Evolutionary conservation across 2,888 invertebrate species (phyloP).

Genomic region (Choristoneura rosaceana): DNA sequence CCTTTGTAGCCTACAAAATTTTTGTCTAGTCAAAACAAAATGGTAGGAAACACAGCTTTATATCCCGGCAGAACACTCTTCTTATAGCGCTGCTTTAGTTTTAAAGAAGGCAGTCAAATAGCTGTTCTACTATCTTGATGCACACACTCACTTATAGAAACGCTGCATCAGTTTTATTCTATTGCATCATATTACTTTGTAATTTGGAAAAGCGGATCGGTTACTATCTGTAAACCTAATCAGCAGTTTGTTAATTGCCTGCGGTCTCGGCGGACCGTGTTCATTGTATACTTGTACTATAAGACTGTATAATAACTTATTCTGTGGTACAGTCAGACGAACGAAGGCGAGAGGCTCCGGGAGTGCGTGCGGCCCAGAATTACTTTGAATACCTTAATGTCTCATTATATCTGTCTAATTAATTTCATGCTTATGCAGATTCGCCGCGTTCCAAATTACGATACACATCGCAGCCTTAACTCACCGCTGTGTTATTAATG

Average conservation of each 20-base stretch:
- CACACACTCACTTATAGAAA: too few species aligned
- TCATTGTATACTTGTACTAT: background rate
- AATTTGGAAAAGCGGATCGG: constrained; percentile 24
- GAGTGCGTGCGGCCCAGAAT: constrained; percentile 26
- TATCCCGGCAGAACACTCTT: too few species aligned
- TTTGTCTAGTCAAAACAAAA: too few species aligned
- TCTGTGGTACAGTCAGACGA: background rate
- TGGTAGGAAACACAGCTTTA: too few species aligned
- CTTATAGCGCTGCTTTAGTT: too few species aligned
- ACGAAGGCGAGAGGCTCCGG: background rate
- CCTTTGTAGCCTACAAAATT: too few species aligned
- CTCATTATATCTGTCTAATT: constrained; percentile 41
- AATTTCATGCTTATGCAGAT: constrained; percentile 42
- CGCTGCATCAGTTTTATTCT: background rate
- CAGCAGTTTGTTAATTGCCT: constrained; percentile 28
- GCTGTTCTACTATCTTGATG: too few species aligned
- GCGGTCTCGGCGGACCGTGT: background rate
- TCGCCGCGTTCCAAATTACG: constrained; percentile 22
- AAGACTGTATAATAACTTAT: background rate
- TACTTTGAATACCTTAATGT: constrained; percentile 27
- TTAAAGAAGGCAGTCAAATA: too few species aligned
- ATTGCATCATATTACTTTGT: constrained; percentile 3
- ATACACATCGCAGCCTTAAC: constrained; percentile 37
- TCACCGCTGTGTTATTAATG: constrained; percentile 33
- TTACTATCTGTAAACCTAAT: constrained; percentile 32